Evolutionary conservation across 2,113 vertebrate species (phyloP), one percentile per base, ranked within the genome.

Genomic region (Siniperca knerii): DNA sequence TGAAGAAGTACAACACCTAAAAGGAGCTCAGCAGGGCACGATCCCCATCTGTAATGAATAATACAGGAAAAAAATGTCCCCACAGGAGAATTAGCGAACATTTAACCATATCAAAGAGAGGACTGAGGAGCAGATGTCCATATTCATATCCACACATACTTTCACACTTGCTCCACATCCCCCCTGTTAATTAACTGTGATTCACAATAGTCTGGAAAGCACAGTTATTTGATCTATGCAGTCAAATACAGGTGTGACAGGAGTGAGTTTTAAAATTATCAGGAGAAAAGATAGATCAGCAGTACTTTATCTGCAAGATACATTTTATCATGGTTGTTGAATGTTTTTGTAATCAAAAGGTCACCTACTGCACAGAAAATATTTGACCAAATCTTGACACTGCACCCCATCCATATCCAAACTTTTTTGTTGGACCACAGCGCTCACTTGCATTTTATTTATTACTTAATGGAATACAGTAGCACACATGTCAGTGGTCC

Each of bases 91-190:
- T 66, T 87, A 86, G 54, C 11, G 16, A 83, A 84, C 79, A 84
- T 90, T 90, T 87, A 87, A 84, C 80, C 73, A 80, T 82, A 92
- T 92, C 89, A 93, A 91, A 93, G 87, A 75, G 12, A 60, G 67
- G 84, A 73, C 79, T 58, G 83, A 89, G 66, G 77, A 92, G 89
- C 88, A 92, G 92, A 91, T 91, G 87, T 87, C 83, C 75, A n/a
- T 62, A 40, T 62, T 68, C 60, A 65, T 48, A 65, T 37, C 61
- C 58, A 67, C 77, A 70, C 76, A 48, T 50, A 77, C 57, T 85
- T 71, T n/a, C 54, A 65, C 52, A 1, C 68, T 18, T 4, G 42
- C 48, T 57, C 60, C 75, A 33, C 71, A 66, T 68, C 58, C 46
- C 48, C 16, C 77, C 52, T 70, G 23, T 50, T 87, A 50, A 88